Evolutionary conservation across 2,113 vertebrate genomes (phyloP), one percentile per base, ranked within the genome.

Genomic region (Gopherus flavomarginatus): DNA sequence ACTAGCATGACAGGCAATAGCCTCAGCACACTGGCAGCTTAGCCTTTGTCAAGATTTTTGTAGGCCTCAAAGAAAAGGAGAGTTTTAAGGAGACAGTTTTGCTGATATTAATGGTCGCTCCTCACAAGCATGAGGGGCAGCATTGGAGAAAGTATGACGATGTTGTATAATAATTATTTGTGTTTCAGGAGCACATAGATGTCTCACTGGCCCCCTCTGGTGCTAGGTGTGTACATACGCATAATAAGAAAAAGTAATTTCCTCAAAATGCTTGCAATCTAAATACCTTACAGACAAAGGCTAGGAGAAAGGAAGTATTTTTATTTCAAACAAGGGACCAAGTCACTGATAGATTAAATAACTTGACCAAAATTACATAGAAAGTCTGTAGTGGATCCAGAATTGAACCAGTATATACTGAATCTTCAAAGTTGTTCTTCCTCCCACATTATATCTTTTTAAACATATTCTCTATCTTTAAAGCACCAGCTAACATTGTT

Each of bases 401-500:
- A 13, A 29, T 62, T 62, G 27, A 62, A 62, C 11, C 57, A 62
- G 31, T 62, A 13, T 29, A 31, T 62, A 31, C 27, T 31, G 57
- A 62, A 14, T 29, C 57, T 62, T 6, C 27, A 59, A 59, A 57
- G 56, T 31, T 12, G 31, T 62, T 16, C 1, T n/a, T 44, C n/a
- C 1, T 0, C 0, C 8, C 7, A 1, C 6, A 52, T 1, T 53
- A 27, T 62, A 72, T 5, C 4, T 56, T n/a, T 86, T 93, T 56
- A 87, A 57, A 86, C 56, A 78, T 79, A 27, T 62, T 88, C 6
- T 81, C 13, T 24, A 86, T 8, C 78, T 88, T 47, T 65, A 80
- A 85, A 84, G 13, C 2, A 77, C 8, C 53, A 49, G 7, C 1
- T 5, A 82, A 29, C 6, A 53, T 16, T 86, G 38, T 86, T 52